These are phyloP conservation scores for Pogonocichla stellata DNA, from an alignment of 2,113 vertebrate genomes.

Conservation along the genomic window DNA sequence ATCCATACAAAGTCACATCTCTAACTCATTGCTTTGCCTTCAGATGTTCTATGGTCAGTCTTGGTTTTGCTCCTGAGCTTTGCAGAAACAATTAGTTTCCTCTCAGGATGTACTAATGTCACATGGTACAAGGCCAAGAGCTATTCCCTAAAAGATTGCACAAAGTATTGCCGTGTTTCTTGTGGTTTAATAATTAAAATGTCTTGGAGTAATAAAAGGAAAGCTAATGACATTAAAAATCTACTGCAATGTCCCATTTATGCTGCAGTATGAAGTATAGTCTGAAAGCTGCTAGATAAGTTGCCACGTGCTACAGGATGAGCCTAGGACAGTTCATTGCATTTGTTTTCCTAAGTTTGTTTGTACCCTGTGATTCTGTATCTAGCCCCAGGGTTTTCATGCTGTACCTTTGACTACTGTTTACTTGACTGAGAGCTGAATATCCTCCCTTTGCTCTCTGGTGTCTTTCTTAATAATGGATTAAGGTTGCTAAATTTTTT, in stretches of 20 bases:
- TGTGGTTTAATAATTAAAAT: neutral
- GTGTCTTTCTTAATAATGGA: neutral
- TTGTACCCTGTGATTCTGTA: constrained; percentile 1
- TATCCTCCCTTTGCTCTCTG: neutral
- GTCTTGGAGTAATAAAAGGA: neutral
- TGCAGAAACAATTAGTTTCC: neutral
- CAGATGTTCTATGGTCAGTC: neutral
- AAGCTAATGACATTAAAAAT: neutral
- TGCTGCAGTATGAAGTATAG: neutral
- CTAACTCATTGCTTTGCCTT: neutral
- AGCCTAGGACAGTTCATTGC: neutral
- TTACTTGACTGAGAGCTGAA: constrained; percentile 8
- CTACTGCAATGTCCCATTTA: neutral
- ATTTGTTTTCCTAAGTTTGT: constrained; percentile 7
- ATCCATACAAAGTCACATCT: neutral
- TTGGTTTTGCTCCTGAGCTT: neutral
- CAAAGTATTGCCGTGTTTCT: neutral
- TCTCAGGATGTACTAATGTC: neutral
- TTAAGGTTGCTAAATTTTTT: neutral
- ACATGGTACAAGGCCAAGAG: neutral
- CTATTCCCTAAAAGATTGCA: neutral
- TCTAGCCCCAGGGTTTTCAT: neutral
- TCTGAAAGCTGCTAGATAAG: neutral
- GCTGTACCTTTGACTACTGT: neutral
- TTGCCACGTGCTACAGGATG: neutral